These are phyloP conservation scores for Leguminivora glycinivorella DNA, from an alignment of 1,140 invertebrate genomes.

Conservation along the genomic window DNA sequence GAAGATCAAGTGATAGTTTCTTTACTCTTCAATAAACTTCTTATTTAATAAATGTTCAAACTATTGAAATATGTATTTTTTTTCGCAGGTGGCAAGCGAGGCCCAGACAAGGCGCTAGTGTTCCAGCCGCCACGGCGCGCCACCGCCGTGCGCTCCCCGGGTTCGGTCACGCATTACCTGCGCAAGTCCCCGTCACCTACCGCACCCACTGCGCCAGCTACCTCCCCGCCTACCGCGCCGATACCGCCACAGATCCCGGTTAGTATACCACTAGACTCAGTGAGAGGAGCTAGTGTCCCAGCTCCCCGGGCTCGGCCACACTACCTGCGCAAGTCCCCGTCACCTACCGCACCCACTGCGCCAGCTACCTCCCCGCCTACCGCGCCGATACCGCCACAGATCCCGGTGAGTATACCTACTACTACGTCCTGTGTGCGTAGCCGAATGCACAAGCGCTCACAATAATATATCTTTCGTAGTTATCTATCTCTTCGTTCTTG, in stretches of 20 bases:
- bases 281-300: constrained; percentile 78
- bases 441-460: no score
- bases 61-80: no score
- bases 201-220: constrained; percentile 79
- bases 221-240: constrained; percentile 55
- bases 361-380: constrained; percentile 60
- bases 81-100: constrained; percentile 64
- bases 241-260: constrained; percentile 47
- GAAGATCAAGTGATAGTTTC: no score
- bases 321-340: constrained; percentile 93
- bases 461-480: no score
- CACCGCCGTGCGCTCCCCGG: constrained; percentile 81
- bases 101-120: constrained; percentile 76
- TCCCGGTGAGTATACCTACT: constrained; percentile 40
- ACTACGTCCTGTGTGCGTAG: no score
- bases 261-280: constrained; percentile 14
- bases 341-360: constrained; percentile 85
- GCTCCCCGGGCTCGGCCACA: constrained; percentile 84
- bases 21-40: no score
- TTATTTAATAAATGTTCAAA: no score
- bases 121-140: constrained; percentile 81
- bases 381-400: constrained; percentile 51
- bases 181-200: constrained; percentile 94
- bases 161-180: constrained; percentile 87
- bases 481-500: no score